Percentiles rank a stretch among this genome's conserved stretches.
Conservation (phyloP, 2,888 invertebrate species). For the Drosophila infuscata region DNA sequence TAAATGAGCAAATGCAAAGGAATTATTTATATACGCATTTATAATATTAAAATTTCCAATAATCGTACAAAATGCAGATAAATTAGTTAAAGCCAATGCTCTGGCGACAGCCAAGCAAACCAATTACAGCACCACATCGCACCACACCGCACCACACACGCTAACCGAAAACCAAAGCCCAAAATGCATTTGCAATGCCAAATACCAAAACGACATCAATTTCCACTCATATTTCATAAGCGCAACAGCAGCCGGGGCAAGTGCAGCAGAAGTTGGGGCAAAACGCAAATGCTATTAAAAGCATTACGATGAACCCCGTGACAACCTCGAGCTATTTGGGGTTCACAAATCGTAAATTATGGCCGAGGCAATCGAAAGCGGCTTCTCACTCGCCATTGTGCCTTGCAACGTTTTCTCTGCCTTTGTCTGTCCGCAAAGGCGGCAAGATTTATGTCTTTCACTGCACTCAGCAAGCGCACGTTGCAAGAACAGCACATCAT, state of each 20-base stretch:
- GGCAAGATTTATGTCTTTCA: constrained; percentile 62
- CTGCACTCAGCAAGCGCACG: constrained; percentile 31
- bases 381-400: constrained; percentile 37
- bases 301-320: constrained; percentile 58
- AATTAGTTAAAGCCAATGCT: constrained; percentile 54
- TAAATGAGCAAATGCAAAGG: constrained; percentile 31
- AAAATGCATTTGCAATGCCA: constrained; percentile 50
- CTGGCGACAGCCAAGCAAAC: constrained; percentile 55
- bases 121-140: constrained; percentile 41
- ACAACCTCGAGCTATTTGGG: constrained; percentile 37
- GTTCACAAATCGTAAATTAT: constrained; percentile 60
- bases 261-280: constrained; percentile 14
- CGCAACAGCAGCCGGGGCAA: constrained; percentile 9
- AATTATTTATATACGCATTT: constrained; percentile 6
- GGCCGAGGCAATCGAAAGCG: constrained; percentile 52
- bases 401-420: constrained; percentile 7
- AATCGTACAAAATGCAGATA: constrained; percentile 28
- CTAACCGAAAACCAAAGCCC: constrained; percentile 19
- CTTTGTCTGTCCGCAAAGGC: constrained; percentile 32
- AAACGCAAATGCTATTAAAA: constrained; percentile 60
- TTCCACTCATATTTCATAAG: constrained; percentile 64
- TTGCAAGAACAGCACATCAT: constrained; percentile 24
- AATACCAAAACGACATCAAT: constrained; percentile 62
- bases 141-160: constrained; percentile 6
- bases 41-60: constrained; percentile 17